Conservation (phyloP, 1,140 invertebrate species). For the honey bee (Apis mellifera) region Amel_HAv3.1 CM009938.2:6119501-6120000, state of each 20-base stretch:
- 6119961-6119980: conserved; percentile 24
- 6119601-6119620: background rate
- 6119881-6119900: conserved; percentile 61
- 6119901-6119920: conserved; percentile 70
- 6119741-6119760: conserved; percentile 45
- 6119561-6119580: no score
- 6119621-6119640: no score
- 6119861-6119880: conserved; percentile 41
- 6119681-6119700: conserved; percentile 52
- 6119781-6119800: conserved; percentile 39
- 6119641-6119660: background rate
- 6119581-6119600: background rate
- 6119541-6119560: background rate
- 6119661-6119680: conserved; percentile 31
- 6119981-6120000: conserved; percentile 49
- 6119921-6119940: conserved; percentile 53
- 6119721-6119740: conserved; percentile 50
- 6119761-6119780: conserved; percentile 49
- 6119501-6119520: background rate
- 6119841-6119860: conserved; percentile 4
- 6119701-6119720: conserved; percentile 54
- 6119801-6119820: conserved; percentile 20
- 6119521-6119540: no score
- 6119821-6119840: conserved; percentile 62
- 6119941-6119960: conserved; percentile 50